Conservation (phyloP, 2,113 vertebrate species). For the Apteryx owenii region DNA sequence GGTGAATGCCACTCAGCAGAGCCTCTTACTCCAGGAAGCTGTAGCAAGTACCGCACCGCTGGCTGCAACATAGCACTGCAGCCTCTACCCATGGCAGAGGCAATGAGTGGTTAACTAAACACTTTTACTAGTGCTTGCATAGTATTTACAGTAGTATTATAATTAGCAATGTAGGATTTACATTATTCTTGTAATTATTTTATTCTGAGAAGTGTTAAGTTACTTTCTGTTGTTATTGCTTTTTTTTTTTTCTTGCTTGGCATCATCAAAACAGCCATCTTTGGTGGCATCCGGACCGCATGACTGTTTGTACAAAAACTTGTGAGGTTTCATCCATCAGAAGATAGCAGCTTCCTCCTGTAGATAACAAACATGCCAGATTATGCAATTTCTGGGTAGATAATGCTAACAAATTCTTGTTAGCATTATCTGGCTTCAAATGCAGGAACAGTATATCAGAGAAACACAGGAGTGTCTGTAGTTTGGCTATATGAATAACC, state of each 20-base stretch:
- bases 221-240: not conserved
- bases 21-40: not conserved
- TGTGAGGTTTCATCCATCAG: conserved; percentile 77
- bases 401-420: not conserved
- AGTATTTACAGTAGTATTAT: not conserved
- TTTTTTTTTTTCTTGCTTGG: conserved; percentile 25
- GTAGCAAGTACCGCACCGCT: rapidly evolving
- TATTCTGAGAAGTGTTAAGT: not conserved
- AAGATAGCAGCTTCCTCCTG: conserved; percentile 77
- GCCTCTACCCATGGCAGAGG: not conserved
- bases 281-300: conserved; percentile 67
- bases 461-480: not conserved
- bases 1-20: rapidly evolving
- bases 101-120: not conserved
- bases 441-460: not conserved
- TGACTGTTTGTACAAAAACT: conserved; percentile 69
- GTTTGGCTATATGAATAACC: not conserved
- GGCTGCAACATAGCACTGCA: not conserved
- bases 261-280: conserved; percentile 60
- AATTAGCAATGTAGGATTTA: not conserved
- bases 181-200: not conserved
- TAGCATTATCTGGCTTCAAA: not conserved
- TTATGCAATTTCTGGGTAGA: conserved; percentile 33
- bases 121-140: not conserved
- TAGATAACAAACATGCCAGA: not conserved